A percentile compares a stretch with the other conserved stretches of the same genome.
Evolutionary conservation across 1,140 invertebrate species (phyloP).

Genomic region (Penaeus indicus): DNA sequence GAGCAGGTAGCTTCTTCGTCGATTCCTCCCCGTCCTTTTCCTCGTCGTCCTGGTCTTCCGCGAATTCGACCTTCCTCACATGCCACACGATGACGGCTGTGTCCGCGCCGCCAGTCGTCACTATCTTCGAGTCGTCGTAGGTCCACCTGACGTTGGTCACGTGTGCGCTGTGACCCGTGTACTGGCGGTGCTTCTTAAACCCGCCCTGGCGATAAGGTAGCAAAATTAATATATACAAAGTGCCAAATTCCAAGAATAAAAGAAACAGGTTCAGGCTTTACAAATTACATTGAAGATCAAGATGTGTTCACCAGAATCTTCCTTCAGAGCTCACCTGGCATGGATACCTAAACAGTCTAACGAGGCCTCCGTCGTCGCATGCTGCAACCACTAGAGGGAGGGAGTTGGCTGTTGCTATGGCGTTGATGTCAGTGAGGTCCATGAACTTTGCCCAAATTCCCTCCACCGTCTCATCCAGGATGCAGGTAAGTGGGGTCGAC

Average conservation of each 20-base stretch:
- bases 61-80: not conserved
- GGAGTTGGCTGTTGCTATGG: slow-evolving; percentile 51
- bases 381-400: slow-evolving; percentile 59
- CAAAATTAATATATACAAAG: too few species aligned
- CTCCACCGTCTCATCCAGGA: slow-evolving; percentile 50
- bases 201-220: slow-evolving; percentile 35
- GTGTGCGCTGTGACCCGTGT: slow-evolving; percentile 64
- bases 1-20: not conserved
- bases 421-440: slow-evolving; percentile 65
- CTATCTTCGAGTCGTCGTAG: slow-evolving; percentile 45
- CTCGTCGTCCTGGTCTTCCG: not conserved
- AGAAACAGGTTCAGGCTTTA: not conserved
- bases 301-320: not conserved
- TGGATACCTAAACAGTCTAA: slow-evolving; percentile 62
- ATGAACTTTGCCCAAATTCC: slow-evolving; percentile 61
- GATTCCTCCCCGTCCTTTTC: too few species aligned
- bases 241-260: too few species aligned
- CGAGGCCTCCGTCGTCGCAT: slow-evolving; percentile 52
- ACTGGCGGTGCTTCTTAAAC: slow-evolving; percentile 60
- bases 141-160: slow-evolving; percentile 65
- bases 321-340: slow-evolving; percentile 27
- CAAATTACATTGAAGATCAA: not conserved
- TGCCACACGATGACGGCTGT: slow-evolving; percentile 62
- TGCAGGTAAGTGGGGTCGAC: slow-evolving; percentile 56
- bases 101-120: slow-evolving; percentile 63